phyloP scores from a whole-genome alignment of 2,797 vertebrate species.

The Enteromius mattozi region DNA sequence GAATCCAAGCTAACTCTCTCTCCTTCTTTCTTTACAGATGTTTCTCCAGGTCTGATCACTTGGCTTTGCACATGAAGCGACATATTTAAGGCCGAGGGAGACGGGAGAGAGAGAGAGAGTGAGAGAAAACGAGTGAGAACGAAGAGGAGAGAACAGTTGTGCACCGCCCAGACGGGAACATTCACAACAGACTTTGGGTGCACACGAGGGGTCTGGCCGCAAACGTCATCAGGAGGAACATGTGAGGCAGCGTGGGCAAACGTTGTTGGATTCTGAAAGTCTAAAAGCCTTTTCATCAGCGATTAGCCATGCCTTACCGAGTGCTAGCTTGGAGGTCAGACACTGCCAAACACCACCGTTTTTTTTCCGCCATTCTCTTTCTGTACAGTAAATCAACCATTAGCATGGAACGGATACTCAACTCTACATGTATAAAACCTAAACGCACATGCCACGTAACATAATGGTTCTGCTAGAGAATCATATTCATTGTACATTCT shows the following conservation, averaged over 20 bases:
- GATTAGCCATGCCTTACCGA: constrained; percentile 82
- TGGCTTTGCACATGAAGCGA: constrained; percentile 99
- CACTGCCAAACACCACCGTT: constrained; percentile 77
- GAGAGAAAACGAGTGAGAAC: constrained; percentile 45
- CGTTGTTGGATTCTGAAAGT: constrained; percentile 63
- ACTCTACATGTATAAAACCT: constrained; percentile 54
- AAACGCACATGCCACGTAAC: constrained; percentile 31
- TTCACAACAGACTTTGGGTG: constrained; percentile 46
- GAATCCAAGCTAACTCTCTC: constrained; percentile 36
- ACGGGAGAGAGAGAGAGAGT: constrained; percentile 20
- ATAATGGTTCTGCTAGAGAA: constrained; percentile 28
- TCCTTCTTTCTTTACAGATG: constrained; percentile 79
- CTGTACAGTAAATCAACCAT: constrained; percentile 70
- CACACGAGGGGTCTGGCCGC: constrained; percentile 35
- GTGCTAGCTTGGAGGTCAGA: constrained; percentile 79
- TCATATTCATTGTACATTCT: constrained; percentile 22
- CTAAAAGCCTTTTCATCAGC: constrained; percentile 72
- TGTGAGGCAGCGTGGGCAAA: constrained; percentile 50
- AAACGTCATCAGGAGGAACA: constrained; percentile 36
- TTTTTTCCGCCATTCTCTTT: constrained; percentile 61
- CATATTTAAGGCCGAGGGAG: constrained; percentile 85
- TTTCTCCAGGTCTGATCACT: constrained; percentile 99
- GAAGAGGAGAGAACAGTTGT: constrained; percentile 51
- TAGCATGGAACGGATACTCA: constrained; percentile 60
- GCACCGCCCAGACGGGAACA: constrained; percentile 61